Conservation (phyloP, 2,797 vertebrate genomes). For the Chelon auratus region DNA sequence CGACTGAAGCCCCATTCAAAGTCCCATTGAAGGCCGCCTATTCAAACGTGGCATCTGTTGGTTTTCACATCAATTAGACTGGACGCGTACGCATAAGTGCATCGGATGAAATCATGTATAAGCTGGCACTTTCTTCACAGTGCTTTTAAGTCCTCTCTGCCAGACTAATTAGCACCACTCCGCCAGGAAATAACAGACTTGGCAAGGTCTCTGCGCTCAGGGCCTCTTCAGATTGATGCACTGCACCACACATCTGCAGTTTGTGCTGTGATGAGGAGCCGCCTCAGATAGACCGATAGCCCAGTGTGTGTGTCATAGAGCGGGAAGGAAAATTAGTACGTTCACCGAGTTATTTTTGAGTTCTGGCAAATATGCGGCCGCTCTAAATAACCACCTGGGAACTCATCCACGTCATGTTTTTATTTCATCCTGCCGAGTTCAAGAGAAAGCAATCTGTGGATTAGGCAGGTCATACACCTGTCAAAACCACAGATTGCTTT, state of each 20-base stretch:
- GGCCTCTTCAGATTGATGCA: conserved; percentile 15
- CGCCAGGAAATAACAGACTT: conserved; percentile 30
- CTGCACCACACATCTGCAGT: conserved; percentile 15
- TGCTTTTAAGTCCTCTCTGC: conserved; percentile 32
- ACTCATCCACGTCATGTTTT: background rate
- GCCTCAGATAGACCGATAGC: background rate
- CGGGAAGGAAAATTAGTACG: background rate
- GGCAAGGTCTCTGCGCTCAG: background rate
- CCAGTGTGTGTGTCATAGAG: too few species aligned
- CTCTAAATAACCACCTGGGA: background rate
- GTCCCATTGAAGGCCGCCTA: conserved; percentile 21
- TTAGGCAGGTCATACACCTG: background rate
- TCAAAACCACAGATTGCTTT: background rate
- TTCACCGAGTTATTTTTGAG: background rate
- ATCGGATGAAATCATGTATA: conserved; percentile 10
- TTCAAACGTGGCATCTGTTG: conserved; percentile 38
- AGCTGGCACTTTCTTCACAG: conserved; percentile 19
- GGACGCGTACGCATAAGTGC: background rate
- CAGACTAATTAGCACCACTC: conserved; percentile 38
- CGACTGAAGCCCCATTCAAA: conserved; percentile 44
- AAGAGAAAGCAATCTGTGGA: too few species aligned
- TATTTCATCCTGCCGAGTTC: background rate
- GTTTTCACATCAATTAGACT: conserved; percentile 9
- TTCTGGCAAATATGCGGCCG: background rate
- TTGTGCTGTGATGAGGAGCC: conserved; percentile 7